phyloP scores from a whole-genome alignment of 2,888 invertebrate genomes.

The Biston betularia region DNA sequence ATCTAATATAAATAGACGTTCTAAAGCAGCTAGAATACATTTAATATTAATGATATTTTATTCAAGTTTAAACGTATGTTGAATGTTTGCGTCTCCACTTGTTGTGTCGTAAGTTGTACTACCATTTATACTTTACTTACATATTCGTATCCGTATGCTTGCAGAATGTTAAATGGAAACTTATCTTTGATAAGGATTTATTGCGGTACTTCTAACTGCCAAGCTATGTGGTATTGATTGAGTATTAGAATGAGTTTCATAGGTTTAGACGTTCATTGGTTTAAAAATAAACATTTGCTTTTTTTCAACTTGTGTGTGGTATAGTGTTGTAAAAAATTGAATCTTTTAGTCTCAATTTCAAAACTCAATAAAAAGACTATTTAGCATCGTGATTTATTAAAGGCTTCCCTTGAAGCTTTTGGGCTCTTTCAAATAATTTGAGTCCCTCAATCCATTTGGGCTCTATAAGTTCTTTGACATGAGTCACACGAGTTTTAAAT shows the following conservation, averaged over 20 bases:
- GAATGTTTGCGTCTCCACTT: slow-evolving; percentile 25
- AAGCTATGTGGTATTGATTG: neutral
- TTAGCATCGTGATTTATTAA: too few species aligned
- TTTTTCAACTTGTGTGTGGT: too few species aligned
- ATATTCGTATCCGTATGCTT: slow-evolving; percentile 16
- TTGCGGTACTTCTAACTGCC: neutral
- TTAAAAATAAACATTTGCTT: too few species aligned
- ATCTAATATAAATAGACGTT: slow-evolving; percentile 2
- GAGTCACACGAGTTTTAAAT: too few species aligned
- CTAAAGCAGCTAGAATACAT: slow-evolving; percentile 2
- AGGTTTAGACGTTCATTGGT: too few species aligned
- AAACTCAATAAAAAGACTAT: too few species aligned
- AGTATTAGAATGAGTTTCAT: neutral
- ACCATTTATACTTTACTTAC: slow-evolving; percentile 9
- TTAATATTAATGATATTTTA: slow-evolving; percentile 14
- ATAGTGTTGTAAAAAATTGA: too few species aligned
- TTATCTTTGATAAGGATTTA: slow-evolving; percentile 30
- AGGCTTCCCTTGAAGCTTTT: too few species aligned
- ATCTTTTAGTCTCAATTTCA: too few species aligned
- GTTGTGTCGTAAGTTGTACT: slow-evolving; percentile 35
- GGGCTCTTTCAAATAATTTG: too few species aligned
- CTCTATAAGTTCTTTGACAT: too few species aligned
- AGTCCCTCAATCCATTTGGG: too few species aligned
- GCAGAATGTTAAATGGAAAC: slow-evolving; percentile 23
- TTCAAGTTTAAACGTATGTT: slow-evolving; percentile 9